phyloP scores from a whole-genome alignment of 1,140 invertebrate species.

The Drosophila sproati region DNA sequence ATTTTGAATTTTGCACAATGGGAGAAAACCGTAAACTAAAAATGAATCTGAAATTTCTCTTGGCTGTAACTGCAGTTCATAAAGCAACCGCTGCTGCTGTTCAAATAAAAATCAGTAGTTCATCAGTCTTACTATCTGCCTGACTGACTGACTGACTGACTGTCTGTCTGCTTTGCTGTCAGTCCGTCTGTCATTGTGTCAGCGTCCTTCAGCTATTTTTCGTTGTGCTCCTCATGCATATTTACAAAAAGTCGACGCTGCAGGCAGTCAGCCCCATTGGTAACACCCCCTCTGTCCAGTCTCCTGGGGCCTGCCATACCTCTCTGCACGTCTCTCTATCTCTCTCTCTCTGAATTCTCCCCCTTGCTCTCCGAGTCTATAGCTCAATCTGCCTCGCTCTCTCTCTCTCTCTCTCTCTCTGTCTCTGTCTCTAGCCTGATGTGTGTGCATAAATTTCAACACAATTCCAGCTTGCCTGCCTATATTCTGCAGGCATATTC shows the following conservation, averaged over 20 bases:
- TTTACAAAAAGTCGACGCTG: constrained; percentile 54
- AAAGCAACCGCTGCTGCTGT: constrained; percentile 13
- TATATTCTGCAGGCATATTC: constrained; percentile 22
- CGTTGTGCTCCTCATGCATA: constrained; percentile 71
- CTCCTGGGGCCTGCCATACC: constrained; percentile 45
- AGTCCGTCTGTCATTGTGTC: constrained; percentile 10
- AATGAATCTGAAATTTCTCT: background rate
- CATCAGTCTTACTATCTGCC: constrained; percentile 36
- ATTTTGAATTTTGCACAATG: background rate
- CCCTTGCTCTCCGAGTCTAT: no score
- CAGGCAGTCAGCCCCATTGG: constrained; percentile 17
- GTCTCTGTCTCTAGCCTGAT: constrained; percentile 17
- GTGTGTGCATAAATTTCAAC: constrained; percentile 52
- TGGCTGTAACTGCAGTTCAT: constrained; percentile 21
- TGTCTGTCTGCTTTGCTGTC: constrained; percentile 24
- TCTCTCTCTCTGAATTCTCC: background rate
- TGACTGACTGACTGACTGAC: background rate
- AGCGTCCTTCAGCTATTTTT: constrained; percentile 68
- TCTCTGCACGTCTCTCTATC: constrained; percentile 4
- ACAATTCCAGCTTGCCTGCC: constrained; percentile 11
- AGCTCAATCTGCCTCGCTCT: background rate
- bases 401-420: background rate
- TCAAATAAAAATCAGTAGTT: constrained; percentile 67
- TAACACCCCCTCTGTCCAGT: constrained; percentile 25
- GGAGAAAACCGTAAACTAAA: constrained; percentile 1